Percentiles rank a stretch among this genome's conserved stretches.
phyloP scores from a whole-genome alignment of 2,888 invertebrate species.

The Drosophila heteroneura region DNA sequence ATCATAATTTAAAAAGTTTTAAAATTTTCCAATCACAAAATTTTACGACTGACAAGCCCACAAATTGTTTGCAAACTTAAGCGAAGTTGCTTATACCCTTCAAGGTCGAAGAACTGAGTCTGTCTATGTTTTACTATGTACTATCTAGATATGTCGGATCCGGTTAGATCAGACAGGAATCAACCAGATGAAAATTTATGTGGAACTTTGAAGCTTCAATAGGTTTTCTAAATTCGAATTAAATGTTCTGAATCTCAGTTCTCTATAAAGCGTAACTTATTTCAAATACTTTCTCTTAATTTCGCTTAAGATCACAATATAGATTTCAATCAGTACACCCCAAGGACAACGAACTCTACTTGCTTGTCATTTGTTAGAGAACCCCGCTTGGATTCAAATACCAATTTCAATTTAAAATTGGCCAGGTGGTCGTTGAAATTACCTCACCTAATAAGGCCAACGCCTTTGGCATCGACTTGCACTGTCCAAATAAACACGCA shows the following conservation, averaged over 20 bases:
- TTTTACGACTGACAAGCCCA: not conserved
- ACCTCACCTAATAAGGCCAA: constrained; percentile 44
- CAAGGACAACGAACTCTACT: not conserved
- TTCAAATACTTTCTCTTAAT: not conserved
- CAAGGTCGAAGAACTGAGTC: not conserved
- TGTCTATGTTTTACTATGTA: not conserved
- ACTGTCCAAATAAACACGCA: constrained; percentile 78
- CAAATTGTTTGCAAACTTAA: not conserved
- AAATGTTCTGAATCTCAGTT: not conserved
- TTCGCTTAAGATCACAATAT: not conserved
- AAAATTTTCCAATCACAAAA: not conserved
- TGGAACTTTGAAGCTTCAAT: too few species aligned
- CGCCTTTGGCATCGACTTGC: constrained; percentile 53
- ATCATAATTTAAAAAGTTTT: constrained; percentile 41
- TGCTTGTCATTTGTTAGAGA: constrained; percentile 18
- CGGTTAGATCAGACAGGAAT: not conserved
- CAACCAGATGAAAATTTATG: not conserved
- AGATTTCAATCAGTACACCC: not conserved
- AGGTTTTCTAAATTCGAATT: not conserved
- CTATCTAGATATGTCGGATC: not conserved
- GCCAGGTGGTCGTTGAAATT: constrained; percentile 53
- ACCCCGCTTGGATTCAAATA: constrained; percentile 3
- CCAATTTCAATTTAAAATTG: constrained; percentile 40
- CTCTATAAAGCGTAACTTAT: not conserved
- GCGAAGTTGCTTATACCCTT: not conserved